Evolutionary conservation across 2,888 invertebrate genomes (phyloP), one percentile per base, ranked within the genome.

Genomic region (Uloborus plumipes): DNA sequence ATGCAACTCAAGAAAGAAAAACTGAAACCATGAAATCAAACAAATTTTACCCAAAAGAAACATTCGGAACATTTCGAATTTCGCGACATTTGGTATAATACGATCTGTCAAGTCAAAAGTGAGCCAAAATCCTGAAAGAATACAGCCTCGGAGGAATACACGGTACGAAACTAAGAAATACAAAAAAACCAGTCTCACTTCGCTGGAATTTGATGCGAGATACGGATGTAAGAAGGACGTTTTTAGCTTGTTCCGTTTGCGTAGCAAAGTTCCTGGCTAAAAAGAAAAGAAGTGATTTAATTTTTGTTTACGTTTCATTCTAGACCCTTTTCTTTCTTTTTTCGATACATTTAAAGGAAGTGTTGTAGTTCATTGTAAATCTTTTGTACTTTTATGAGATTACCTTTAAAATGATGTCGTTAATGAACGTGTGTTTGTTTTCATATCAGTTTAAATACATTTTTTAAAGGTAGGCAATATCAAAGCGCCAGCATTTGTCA

Each of bases 51-150:
- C 77, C 77, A 64, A 70, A 64, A 77, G 77, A 77, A 77, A 58
- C 76, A 76, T 76, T 76, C 59, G 77, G 70, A 70, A 70, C 77
- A 62, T 69, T 69, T 76, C 76, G 67, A 76, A 59, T 76, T 76
- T 77, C 55, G 62, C 77, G 77, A 70, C 77, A 70, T 77, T 77
- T 77, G 70, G 70, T 77, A 77, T 77, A 77, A 77, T 77, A 70
- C 70, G 59, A 77, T 77, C 77, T 77, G 77, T 77, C 77, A 77
- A 77, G 70, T 77, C 70, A 77, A 77, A 77, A 77, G 77, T 77
- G 77, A 77, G 58, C 55, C 70, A 58, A 70, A 70, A 55, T 64
- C 77, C 77, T 70, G 61, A 77, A 70, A 77, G 77, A 64, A 55
- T 70, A 69, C 77, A 70, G 58, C 9, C 64, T 64, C 55, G 64